A percentile compares a stretch with the other conserved stretches of the same genome.
Conservation (phyloP, 2,888 invertebrate species). For the Notodonta dromedarius region DNA sequence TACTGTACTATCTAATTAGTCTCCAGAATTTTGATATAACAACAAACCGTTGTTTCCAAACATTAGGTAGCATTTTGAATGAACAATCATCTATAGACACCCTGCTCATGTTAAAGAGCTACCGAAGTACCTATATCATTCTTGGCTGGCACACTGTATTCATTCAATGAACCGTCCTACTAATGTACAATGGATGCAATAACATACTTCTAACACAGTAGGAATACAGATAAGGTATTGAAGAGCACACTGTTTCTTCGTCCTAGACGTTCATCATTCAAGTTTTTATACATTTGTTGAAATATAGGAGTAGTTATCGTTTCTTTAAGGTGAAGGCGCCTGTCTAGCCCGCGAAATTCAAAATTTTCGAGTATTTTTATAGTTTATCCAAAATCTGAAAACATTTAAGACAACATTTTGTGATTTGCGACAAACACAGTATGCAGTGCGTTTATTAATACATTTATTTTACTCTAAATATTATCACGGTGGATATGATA, state of each 20-base stretch:
- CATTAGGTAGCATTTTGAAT: background rate
- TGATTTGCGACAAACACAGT: too few relatives aligned
- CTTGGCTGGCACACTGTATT: conserved; percentile 13
- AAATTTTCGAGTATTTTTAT: too few relatives aligned
- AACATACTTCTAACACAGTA: background rate
- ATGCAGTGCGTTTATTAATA: too few relatives aligned
- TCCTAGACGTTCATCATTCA: background rate
- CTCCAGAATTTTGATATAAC: background rate
- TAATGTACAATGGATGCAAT: conserved; percentile 18
- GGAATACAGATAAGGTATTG: background rate
- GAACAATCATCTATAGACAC: background rate
- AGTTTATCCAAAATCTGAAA: too few relatives aligned
- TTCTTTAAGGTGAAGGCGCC: too few relatives aligned
- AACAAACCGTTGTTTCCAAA: background rate
- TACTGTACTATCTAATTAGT: background rate
- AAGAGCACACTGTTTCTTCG: background rate
- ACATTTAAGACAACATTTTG: too few relatives aligned
- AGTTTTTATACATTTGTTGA: too few relatives aligned
- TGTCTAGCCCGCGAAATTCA: too few relatives aligned
- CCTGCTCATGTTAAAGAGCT: background rate
- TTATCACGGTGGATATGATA: too few relatives aligned
- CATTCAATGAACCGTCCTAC: conserved; percentile 35
- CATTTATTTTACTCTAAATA: too few relatives aligned
- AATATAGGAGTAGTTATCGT: too few relatives aligned
- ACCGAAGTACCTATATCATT: background rate